These are phyloP conservation scores for Cottus gobio DNA, from an alignment of 2,113 vertebrate species.

Conservation along the genomic window DNA sequence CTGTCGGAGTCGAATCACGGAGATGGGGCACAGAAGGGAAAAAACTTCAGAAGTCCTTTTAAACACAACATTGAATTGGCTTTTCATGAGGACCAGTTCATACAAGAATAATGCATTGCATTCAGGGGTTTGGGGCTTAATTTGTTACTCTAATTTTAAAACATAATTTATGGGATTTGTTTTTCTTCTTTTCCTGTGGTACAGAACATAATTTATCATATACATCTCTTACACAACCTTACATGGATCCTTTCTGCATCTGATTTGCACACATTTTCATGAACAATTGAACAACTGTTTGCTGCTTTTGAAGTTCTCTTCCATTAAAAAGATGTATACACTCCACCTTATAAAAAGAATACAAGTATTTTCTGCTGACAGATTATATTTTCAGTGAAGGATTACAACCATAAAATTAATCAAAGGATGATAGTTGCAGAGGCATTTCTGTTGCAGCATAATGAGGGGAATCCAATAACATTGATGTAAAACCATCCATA, in stretches of 20 bases:
- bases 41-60: conserved; percentile 40
- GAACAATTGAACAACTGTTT: conserved; percentile 23
- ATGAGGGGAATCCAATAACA: conserved; percentile 56
- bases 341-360: background rate
- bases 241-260: conserved; percentile 17
- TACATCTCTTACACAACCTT: conserved; percentile 18
- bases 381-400: conserved; percentile 32
- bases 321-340: background rate
- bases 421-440: conserved; percentile 40
- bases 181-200: conserved; percentile 24
- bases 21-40: conserved; percentile 24
- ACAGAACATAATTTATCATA: conserved; percentile 22
- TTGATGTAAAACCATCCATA: conserved; percentile 36
- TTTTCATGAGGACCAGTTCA: conserved; percentile 54
- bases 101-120: conserved; percentile 62
- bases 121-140: conserved; percentile 50
- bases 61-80: conserved; percentile 58
- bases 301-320: background rate
- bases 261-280: conserved; percentile 38
- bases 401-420: conserved; percentile 31
- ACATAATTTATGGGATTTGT: conserved; percentile 46
- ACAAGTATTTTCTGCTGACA: conserved; percentile 22
- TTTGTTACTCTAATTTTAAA: conserved; percentile 55
- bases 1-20: conserved; percentile 56
- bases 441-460: conserved; percentile 32